Conservation (phyloP, 2,797 vertebrate genomes). For the Eupleurogrammus muticus region DNA sequence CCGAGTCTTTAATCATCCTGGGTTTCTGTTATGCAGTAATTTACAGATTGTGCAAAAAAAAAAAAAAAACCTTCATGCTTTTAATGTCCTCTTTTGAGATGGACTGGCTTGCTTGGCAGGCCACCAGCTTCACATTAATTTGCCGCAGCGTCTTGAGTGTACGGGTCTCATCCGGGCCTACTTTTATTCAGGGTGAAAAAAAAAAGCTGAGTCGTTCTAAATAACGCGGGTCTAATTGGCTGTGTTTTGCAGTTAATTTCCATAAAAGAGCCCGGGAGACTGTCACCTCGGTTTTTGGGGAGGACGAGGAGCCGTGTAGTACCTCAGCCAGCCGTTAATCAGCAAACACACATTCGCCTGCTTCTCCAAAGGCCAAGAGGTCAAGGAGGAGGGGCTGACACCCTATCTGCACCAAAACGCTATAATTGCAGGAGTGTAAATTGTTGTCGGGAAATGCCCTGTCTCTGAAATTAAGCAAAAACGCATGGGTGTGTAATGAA, state of each 20-base stretch:
- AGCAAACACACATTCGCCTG: conserved; percentile 81
- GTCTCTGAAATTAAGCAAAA: conserved; percentile 73
- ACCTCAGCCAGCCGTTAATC: conserved; percentile 83
- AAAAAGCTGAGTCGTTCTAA: conserved; percentile 83
- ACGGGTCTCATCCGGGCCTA: conserved; percentile 68
- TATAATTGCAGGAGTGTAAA: conserved; percentile 85
- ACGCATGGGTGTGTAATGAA: conserved; percentile 62
- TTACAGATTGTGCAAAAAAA: conserved; percentile 47
- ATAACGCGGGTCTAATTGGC: conserved; percentile 87
- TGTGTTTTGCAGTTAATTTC: conserved; percentile 87
- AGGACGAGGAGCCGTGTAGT: conserved; percentile 73
- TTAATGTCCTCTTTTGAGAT: conserved; percentile 66
- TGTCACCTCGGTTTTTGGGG: conserved; percentile 81
- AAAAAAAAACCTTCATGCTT: conserved; percentile 48
- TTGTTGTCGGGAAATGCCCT: conserved; percentile 78
- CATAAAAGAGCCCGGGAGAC: conserved; percentile 84
- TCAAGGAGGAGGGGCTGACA: conserved; percentile 83
- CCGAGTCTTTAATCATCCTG: conserved; percentile 46
- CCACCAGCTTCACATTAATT: conserved; percentile 82
- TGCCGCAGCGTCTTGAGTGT: conserved; percentile 69
- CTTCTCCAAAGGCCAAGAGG: conserved; percentile 75
- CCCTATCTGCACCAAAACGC: conserved; percentile 78
- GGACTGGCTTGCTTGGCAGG: conserved; percentile 74
- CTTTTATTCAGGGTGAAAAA: conserved; percentile 82
- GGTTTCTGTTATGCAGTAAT: conserved; percentile 39